These are phyloP conservation scores for Cephalopachus bancanus DNA, from an alignment of 2,797 vertebrate genomes.

Conservation along the genomic window DNA sequence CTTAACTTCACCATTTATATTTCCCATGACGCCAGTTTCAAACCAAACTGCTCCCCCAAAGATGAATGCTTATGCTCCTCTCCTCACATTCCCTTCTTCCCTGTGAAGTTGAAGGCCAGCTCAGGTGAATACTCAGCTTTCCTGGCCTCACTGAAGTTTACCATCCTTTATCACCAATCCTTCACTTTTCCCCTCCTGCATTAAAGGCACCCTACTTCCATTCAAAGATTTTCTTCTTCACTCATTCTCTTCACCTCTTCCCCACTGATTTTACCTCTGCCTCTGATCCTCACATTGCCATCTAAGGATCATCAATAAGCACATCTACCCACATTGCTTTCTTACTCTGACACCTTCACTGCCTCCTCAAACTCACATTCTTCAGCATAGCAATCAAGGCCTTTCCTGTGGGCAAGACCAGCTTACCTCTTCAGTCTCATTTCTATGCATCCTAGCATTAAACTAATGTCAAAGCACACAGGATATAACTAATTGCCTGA, in stretches of 20 bases:
- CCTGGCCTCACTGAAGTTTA: neutral
- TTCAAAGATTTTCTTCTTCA: neutral
- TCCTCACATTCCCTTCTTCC: neutral
- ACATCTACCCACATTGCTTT: neutral
- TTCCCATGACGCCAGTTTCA: neutral
- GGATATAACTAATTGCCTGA: neutral
- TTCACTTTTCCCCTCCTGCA: neutral
- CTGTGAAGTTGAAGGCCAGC: neutral
- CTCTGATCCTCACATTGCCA: neutral
- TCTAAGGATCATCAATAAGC: neutral
- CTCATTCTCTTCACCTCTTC: neutral
- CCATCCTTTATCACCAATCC: neutral
- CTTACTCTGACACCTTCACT: neutral
- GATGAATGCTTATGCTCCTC: neutral
- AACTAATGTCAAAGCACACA: neutral
- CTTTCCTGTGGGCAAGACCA: neutral
- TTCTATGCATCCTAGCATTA: neutral
- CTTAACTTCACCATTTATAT: neutral
- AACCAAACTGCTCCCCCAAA: neutral
- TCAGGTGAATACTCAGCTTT: neutral
- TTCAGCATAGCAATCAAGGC: neutral
- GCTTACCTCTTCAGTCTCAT: neutral
- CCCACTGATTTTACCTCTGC: neutral
- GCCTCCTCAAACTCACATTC: neutral
- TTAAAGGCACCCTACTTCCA: neutral